Evolutionary conservation across 2,888 invertebrate genomes (phyloP), one percentile per base, ranked within the genome.

Genomic region (Criorhina ranunculi): DNA sequence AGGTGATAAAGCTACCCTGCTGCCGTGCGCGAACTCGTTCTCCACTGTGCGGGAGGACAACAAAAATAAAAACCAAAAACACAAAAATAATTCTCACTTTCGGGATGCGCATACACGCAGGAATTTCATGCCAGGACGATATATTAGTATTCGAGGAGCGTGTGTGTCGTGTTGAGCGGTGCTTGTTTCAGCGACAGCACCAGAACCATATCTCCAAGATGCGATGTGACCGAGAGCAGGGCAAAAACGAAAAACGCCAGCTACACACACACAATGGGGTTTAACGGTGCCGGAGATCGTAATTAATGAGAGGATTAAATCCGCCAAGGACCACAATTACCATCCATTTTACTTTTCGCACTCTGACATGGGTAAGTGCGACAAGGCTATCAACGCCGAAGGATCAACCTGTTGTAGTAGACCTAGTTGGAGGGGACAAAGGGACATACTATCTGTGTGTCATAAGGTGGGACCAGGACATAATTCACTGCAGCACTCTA

Each of bases 261-360:
- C 60, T 37, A 55, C 55, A 35, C 19, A 17, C 42, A 19, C 33
- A 24, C 51, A 37, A 60, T 37, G 64, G 59, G 46, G 70, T 24
- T 70, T 49, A 42, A 81, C 55, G 9, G 42, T 12, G 35, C 24
- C 59, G 19, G 67, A 66, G 78, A 75, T 66, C 53, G 69, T 85
- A 80, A 85, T 85, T 85, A 85, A 80, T 85, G 80, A 76, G 75
- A 70, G 57, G 75, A 85, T 85, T 75, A 76, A 85, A 80, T 70
- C 46, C 85, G 42, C 64, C 83, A 64, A 83, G 79, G 79, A 83
- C 83, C 79, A 51, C 83, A 83, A 83, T 83, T 79, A 79, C 79
- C 79, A 83, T 83, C 59, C 73, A 79, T 83, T 83, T 79, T 79
- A 69, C 83, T 83, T 83, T 83, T 83, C 67, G 33, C 67, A 67